phyloP scores from a whole-genome alignment of 2,797 vertebrate species.

The Malacoraja senta region DNA sequence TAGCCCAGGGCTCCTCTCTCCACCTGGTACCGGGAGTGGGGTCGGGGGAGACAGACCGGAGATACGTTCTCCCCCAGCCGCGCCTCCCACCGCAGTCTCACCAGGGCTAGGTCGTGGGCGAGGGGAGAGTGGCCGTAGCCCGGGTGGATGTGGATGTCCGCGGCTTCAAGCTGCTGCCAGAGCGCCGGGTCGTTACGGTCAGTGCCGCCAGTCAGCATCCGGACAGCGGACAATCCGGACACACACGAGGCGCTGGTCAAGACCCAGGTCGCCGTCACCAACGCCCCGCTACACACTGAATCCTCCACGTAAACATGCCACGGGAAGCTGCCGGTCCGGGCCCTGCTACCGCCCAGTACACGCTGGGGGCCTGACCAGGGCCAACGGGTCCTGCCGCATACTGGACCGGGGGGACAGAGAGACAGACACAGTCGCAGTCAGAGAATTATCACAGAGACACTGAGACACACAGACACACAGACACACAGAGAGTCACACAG shows the following conservation, averaged over 20 bases:
- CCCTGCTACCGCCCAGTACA: neutral
- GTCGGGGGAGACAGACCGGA: neutral
- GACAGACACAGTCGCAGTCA: neutral
- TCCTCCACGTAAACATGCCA: neutral
- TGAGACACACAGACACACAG: too few relatives aligned
- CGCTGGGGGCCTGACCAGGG: neutral
- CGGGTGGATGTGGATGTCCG: neutral
- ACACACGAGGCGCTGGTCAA: slow-evolving; percentile 15
- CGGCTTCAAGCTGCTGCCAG: neutral
- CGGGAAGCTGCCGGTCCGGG: neutral
- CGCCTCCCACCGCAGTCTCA: neutral
- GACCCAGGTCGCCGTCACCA: neutral
- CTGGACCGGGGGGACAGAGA: neutral
- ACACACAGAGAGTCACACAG: too few relatives aligned
- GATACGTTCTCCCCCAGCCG: neutral
- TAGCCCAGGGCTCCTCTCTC: neutral
- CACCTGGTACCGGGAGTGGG: too few relatives aligned
- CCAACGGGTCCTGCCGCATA: neutral
- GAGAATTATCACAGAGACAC: neutral
- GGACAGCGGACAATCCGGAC: neutral
- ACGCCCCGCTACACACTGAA: neutral
- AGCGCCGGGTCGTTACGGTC: too few relatives aligned
- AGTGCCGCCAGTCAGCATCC: neutral
- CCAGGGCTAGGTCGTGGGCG: neutral
- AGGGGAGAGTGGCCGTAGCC: neutral